Percentiles rank a stretch among this genome's conserved stretches.
These are phyloP conservation scores for Arnoldichthys spilopterus DNA, from an alignment of 2,797 vertebrate genomes.

Conservation along the genomic window DNA sequence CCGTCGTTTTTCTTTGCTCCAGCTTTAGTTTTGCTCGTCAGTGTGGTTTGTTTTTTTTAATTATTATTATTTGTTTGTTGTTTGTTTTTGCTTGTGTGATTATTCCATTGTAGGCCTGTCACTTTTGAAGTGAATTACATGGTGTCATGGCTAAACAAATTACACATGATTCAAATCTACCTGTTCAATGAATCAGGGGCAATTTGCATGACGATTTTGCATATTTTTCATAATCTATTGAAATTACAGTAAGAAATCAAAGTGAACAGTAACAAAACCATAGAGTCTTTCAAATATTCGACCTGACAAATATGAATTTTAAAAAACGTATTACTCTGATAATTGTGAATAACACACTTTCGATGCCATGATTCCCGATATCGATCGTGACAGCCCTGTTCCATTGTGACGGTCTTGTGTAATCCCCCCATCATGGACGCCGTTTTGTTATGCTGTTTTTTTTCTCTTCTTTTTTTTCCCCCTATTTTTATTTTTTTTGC, in stretches of 20 bases:
- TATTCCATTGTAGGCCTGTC: slow-evolving; percentile 80
- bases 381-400: slow-evolving; percentile 71
- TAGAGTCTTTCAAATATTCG: no score
- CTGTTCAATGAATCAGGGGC: no score
- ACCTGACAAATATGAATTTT: no score
- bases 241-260: no score
- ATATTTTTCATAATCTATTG: no score
- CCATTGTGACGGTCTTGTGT: slow-evolving; percentile 78
- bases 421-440: slow-evolving; percentile 70
- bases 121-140: not conserved
- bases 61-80: no score
- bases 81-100: slow-evolving; percentile 74
- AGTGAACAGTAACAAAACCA: no score
- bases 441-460: slow-evolving; percentile 81
- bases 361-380: not conserved
- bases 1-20: slow-evolving; percentile 75
- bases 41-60: slow-evolving; percentile 67
- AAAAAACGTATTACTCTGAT: no score
- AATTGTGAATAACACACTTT: not conserved
- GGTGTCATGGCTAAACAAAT: not conserved
- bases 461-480: slow-evolving; percentile 71
- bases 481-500: no score
- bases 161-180: not conserved
- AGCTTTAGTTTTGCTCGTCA: slow-evolving; percentile 74
- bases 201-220: no score